Percentiles rank a stretch among this genome's conserved stretches.
Evolutionary conservation across 1,140 invertebrate genomes (phyloP).

Genomic region (Araneus ventricosus): DNA sequence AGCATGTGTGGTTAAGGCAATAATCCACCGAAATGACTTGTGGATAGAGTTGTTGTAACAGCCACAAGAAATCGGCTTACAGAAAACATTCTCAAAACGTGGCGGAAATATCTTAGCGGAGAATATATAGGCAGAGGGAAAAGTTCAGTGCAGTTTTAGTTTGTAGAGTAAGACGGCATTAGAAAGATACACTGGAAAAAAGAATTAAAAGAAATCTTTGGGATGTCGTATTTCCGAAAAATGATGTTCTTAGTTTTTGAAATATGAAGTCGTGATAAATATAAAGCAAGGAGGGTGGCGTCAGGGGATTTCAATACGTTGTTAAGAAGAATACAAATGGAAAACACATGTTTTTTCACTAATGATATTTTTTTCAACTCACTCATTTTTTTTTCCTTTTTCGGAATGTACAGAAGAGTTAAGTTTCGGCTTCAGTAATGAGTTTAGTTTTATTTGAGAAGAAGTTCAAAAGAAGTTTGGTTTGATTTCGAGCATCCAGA

Average conservation of each 20-base stretch:
- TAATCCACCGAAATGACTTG: constrained; percentile 22
- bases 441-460: not conserved
- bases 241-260: not conserved
- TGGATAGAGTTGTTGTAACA: not conserved
- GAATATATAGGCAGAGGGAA: not conserved
- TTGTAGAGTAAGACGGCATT: not conserved
- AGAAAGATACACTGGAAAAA: not conserved
- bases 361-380: no score
- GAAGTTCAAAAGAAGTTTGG: no score
- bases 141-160: not conserved
- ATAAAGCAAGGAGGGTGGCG: no score
- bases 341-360: no score
- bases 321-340: no score
- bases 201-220: not conserved
- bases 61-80: not conserved
- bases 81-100: constrained; percentile 29
- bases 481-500: no score
- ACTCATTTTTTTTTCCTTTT: no score
- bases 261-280: no score
- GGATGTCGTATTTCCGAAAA: not conserved
- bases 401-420: no score
- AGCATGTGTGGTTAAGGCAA: constrained; percentile 16
- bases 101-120: not conserved
- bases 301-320: no score
- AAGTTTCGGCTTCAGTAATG: not conserved